Evolutionary conservation across 2,888 invertebrate genomes (phyloP), one percentile per base, ranked within the genome.

Genomic region (Acanthopleura granulata): DNA sequence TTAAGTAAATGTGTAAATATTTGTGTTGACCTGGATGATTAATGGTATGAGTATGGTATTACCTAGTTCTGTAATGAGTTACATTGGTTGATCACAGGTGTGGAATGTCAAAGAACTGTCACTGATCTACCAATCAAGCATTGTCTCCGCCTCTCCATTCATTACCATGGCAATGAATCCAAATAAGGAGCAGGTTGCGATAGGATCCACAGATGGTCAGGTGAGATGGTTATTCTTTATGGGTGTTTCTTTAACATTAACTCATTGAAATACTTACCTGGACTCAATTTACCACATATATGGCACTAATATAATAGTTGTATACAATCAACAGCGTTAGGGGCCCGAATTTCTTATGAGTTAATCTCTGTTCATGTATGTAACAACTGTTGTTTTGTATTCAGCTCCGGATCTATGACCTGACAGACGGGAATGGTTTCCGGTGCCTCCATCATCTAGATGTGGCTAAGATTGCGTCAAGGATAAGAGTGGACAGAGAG

Each of bases 141-240:
- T 89, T 57, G 78, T 89, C 49, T 85, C 87, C 16, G 82, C 87
- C 9, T 87, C 88, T 14, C 87, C 89, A 4, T 87, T 89, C 62
- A 84, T 88, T 62, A 82, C 84, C 75, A 50, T 89, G 25, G 80
- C 84, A 12, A 88, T 89, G 89, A 85, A 84, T 79, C 79, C 81
- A 15, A 62, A 78, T 49, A 78, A 82, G 22, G 83, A 87, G 15
- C 83, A 83, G 25, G 82, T 88, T 72, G 84, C 86, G 27, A 79
- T 89, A 49, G 89, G 88, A 27, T 82, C 88, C 25, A 83, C 87
- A 18, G 88, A 87, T 79, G 89, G 89, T 18, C 80, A 83, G 77
- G 87, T 87, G 72, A 75, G 77, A 40, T 40, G 40, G 40, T 40
- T 40, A 40, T 9, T 40, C 40, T 73, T 22, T 73, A 1, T 49